Evolutionary conservation across 2,888 invertebrate species (phyloP), one percentile per base, ranked within the genome.

Genomic region (Eupsilia transversa): DNA sequence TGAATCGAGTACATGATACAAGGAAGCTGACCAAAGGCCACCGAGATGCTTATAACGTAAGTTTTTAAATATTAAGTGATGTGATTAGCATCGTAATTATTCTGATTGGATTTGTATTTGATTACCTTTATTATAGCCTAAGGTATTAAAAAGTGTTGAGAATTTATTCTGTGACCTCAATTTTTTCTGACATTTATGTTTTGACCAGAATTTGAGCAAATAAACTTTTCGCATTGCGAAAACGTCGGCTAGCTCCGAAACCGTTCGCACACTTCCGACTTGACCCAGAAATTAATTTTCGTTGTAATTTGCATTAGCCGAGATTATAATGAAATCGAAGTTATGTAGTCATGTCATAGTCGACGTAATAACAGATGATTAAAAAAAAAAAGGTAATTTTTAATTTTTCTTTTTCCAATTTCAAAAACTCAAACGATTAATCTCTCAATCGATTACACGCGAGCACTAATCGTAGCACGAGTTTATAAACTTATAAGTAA

Each of bases 41-140:
- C 78, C 89, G 65, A 93, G 89, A 96, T 96, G 96, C 95, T 96
- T 91, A 95, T 96, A 95, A 94, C 95, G 96, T 96, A 89, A 95
- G 96, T 95, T 90, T 90, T 88, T 84, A 72, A 79, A 82, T 83
- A 75, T 77, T 74, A 81, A 78, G 71, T 63, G 67, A 65, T 67
- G 87, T 90, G 90, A 89, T 92, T 89, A 86, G 88, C 88, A 78
- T 83, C 46, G 30, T 91, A 89, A 90, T 89, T 89, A 83, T 87
- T 88, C 74, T 85, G 78, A 79, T 89, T 77, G 72, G 67, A 76
- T 79, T 57, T 70, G 43, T 61, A 20, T 72, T 74, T 33, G 38
- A 61, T 74, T 70, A 67, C 33, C 52, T 71, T 77, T 60, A 67
- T 61, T 20, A 60, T 64, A 46, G n/a, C 35, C 17, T 43, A 10